Conservation (phyloP, 1,140 invertebrate species). For the Neelides sp. region DNA sequence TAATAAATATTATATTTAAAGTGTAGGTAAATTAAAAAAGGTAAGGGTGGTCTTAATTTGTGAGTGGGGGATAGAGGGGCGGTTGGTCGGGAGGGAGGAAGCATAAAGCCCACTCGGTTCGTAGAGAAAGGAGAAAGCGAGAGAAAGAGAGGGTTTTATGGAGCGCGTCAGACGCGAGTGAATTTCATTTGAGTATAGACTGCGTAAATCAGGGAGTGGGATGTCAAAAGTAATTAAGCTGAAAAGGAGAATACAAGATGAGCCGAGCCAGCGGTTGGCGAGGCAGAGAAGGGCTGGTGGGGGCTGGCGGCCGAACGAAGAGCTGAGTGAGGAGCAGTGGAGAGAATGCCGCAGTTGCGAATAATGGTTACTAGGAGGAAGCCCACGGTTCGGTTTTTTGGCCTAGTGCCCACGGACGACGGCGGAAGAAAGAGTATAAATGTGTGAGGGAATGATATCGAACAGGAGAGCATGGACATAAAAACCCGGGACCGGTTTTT, state of each 20-base stretch:
- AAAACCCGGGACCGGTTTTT: constrained; percentile 18
- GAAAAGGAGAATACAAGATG: constrained; percentile 28
- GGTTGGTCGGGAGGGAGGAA: background rate
- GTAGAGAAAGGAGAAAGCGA: background rate
- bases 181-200: constrained; percentile 18
- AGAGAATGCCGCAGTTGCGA: constrained; percentile 30
- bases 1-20: background rate
- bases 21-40: background rate
- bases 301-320: constrained; percentile 9
- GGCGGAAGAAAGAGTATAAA: background rate
- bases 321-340: background rate
- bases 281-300: constrained; percentile 1
- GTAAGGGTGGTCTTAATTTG: constrained; percentile 2
- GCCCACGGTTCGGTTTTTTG: constrained; percentile 19
- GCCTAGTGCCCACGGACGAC: constrained; percentile 20
- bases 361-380: constrained; percentile 24
- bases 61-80: background rate
- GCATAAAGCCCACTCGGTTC: no score
- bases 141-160: constrained; percentile 8
- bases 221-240: constrained; percentile 31
- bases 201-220: constrained; percentile 22
- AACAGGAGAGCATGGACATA: constrained; percentile 15
- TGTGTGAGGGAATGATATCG: constrained; percentile 16
- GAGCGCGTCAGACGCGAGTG: constrained; percentile 4
- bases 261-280: constrained; percentile 4